Base-by-base conservation (phyloP, 2,113 vertebrate species). In the Hystrix brachyura region DNA sequence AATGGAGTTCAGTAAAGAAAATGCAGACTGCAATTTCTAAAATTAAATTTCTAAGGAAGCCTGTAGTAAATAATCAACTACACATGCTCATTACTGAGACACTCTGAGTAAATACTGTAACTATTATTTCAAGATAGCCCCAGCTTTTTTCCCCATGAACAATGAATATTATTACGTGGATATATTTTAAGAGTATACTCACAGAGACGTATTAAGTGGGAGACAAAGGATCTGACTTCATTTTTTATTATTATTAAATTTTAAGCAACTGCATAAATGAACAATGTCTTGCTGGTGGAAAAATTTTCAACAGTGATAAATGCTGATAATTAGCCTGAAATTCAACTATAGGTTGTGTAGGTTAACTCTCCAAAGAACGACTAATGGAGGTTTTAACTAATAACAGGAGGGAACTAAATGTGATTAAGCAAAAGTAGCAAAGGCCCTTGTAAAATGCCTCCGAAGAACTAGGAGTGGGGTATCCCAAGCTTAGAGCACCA, bases 121-220 rank as follows among this genome's bases (percentile, higher is more conserved):
- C 93, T 95, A 82, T 48, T 91, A 91, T 67, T 86, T 95, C 91
- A 96, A 97, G 94, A 89, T 46, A 96, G 93, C 86, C 86, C 96
- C 91, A 96, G 18, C 81, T 94, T 90, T 90, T 93, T 80, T 74
- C 82, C 55, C 38, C 53, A 5, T 0, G 51, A 87, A 95, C 91
- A 43, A 81, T 34, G 67, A 96, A 89, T 65, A 59, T 94, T 95
- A 59, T 95, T 95, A 97, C 98, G 94, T 3, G 97, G 81, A 91
- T 46, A 76, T 43, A 67, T 67, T 57, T 94, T 97, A 96, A 95
- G 86, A 97, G 97, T 96, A 98, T 64, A 94, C 82, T 34, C 79
- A 91, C 43, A 83, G 71, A 94, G 82, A 95, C 34, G 62, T 0
- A 21, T 32, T 18, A 91, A 97, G 94, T 80, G 3, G 0, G 59